These are phyloP conservation scores for Sturnus vulgaris DNA, from an alignment of 2,113 vertebrate genomes.

Conservation along the genomic window DNA sequence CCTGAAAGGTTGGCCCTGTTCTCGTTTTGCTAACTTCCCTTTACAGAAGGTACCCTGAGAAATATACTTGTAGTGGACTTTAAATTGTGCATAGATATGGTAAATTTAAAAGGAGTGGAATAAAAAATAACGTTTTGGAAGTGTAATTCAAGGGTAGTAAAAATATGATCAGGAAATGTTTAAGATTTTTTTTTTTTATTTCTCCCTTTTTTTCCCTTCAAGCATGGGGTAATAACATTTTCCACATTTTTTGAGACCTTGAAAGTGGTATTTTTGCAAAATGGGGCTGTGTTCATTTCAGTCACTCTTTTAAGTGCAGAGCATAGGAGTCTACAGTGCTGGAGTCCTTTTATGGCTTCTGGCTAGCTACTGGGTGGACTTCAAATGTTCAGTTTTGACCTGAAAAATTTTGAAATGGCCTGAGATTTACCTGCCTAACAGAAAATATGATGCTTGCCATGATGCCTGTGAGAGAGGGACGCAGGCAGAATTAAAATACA, in stretches of 20 bases:
- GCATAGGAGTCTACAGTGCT: background rate
- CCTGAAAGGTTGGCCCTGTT: background rate
- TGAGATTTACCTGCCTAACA: background rate
- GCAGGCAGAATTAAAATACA: background rate
- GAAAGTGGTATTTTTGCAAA: conserved; percentile 19
- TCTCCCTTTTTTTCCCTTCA: background rate
- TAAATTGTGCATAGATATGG: background rate
- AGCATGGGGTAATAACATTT: background rate
- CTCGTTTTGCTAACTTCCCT: background rate
- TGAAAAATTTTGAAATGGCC: background rate
- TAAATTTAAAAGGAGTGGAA: background rate
- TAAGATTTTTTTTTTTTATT: background rate
- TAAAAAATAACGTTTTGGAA: background rate
- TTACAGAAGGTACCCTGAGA: background rate
- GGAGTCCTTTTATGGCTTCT: conserved; percentile 7
- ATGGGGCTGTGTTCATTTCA: conserved; percentile 5
- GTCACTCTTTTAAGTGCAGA: background rate
- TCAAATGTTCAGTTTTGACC: conserved; percentile 12
- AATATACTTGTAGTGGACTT: background rate
- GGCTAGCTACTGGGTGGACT: background rate
- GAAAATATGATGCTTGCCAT: background rate
- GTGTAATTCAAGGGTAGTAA: background rate
- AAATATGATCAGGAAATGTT: background rate
- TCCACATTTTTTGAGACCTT: background rate
- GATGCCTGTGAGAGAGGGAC: background rate